Evolutionary conservation across 2,113 vertebrate genomes (phyloP).

Genomic region (Gnathonemus longibarbis): DNA sequence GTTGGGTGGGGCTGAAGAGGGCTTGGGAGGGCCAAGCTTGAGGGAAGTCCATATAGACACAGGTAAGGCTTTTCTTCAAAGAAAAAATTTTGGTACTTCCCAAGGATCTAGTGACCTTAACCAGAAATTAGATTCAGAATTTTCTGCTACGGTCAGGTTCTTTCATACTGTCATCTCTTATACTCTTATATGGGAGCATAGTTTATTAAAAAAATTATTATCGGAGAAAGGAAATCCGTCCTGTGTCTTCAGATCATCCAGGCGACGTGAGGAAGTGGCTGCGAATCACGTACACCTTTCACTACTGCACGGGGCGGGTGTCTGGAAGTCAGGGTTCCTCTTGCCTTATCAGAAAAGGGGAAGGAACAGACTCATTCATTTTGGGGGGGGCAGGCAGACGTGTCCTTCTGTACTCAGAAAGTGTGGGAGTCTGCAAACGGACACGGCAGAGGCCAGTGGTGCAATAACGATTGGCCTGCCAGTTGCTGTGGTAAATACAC

Average conservation of each 20-base stretch:
- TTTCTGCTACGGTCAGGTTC: neutral
- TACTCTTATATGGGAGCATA: neutral
- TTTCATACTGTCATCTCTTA: neutral
- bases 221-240: neutral
- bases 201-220: neutral
- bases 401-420: neutral
- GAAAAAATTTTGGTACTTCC: neutral
- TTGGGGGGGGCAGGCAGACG: neutral
- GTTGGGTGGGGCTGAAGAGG: neutral
- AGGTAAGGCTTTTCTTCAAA: neutral
- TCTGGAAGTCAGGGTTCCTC: neutral
- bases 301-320: neutral
- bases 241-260: neutral
- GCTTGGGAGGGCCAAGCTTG: neutral
- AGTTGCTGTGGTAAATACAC: neutral
- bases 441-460: neutral
- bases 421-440: neutral
- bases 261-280: neutral
- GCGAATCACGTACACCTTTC: neutral
- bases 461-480: neutral
- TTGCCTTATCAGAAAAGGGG: neutral
- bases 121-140: neutral
- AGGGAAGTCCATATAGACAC: neutral
- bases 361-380: neutral
- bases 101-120: neutral